Evolutionary conservation across 2,888 invertebrate genomes (phyloP).

Genomic region (Acanthococcus lagerstroemiae): DNA sequence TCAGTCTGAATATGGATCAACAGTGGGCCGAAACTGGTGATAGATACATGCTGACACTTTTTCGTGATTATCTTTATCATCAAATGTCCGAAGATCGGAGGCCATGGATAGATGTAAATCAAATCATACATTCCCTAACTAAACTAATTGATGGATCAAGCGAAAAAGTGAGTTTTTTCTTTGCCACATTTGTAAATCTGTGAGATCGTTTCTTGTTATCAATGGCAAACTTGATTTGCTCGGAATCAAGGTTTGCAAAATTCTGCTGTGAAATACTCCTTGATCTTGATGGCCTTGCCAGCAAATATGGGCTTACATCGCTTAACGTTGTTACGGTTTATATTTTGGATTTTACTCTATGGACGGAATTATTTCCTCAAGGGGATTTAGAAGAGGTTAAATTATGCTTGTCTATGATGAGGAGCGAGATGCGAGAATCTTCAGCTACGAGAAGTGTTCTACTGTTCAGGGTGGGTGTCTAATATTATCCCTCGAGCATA

Average conservation of each 20-base stretch:
- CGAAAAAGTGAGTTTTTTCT: conserved; percentile 53
- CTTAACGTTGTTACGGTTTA: too few relatives aligned
- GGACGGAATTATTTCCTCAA: too few relatives aligned
- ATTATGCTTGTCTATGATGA: background rate
- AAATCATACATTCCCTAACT: conserved; percentile 86
- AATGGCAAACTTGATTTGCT: too few relatives aligned
- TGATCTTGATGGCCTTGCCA: too few relatives aligned
- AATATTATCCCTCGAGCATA: too few relatives aligned
- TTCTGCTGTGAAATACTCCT: too few relatives aligned
- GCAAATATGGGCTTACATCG: too few relatives aligned
- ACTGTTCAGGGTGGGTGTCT: too few relatives aligned
- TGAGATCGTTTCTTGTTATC: too few relatives aligned
- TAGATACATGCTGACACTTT: conserved; percentile 94
- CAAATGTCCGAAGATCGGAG: conserved; percentile 83
- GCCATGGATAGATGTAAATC: conserved; percentile 95
- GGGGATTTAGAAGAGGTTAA: too few relatives aligned
- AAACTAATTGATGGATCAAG: conserved; percentile 74
- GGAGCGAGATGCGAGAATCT: background rate
- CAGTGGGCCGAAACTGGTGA: conserved; percentile 98
- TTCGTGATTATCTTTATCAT: conserved; percentile 95
- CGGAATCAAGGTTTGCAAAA: too few relatives aligned
- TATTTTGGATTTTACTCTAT: too few relatives aligned
- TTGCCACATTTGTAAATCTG: background rate
- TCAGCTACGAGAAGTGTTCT: background rate
- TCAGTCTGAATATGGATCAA: conserved; percentile 83